Percentiles rank a stretch among this genome's conserved stretches.
phyloP scores from a whole-genome alignment of 1,140 invertebrate species.

The Trichoplusia ni region DNA sequence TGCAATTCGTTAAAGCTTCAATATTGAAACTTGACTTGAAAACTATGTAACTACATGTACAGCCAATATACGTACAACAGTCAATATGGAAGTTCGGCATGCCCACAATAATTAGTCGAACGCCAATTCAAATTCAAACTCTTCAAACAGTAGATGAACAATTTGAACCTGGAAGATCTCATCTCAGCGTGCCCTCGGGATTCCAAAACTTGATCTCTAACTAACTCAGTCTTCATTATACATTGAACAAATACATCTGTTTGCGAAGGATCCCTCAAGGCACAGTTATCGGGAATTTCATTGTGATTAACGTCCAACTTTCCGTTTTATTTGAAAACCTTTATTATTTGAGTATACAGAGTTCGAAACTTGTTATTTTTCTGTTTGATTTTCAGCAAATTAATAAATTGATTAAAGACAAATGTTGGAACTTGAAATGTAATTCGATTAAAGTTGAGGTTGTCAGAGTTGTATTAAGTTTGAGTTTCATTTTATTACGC shows the following conservation, averaged over 20 bases:
- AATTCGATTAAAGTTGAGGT: neutral
- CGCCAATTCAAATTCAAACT: constrained; percentile 31
- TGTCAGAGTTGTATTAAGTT: too few relatives aligned
- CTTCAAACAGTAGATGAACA: constrained; percentile 23
- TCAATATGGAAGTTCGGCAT: neutral
- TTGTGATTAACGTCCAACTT: constrained; percentile 28
- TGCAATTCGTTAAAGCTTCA: too few relatives aligned
- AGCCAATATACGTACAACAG: neutral
- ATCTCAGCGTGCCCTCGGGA: constrained; percentile 18
- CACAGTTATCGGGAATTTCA: constrained; percentile 24
- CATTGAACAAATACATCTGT: constrained; percentile 31
- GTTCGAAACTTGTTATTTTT: constrained; percentile 26
- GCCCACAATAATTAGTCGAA: constrained; percentile 18
- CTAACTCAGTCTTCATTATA: constrained; percentile 34
- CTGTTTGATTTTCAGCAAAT: constrained; percentile 18
- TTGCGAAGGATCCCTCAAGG: constrained; percentile 25
- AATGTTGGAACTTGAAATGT: constrained; percentile 1
- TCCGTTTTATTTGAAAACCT: constrained; percentile 25
- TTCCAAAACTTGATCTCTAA: constrained; percentile 25
- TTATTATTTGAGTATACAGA: constrained; percentile 9
- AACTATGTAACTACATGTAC: neutral
- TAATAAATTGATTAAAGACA: constrained; percentile 17
- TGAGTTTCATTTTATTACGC: too few relatives aligned
- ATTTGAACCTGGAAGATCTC: constrained; percentile 12
- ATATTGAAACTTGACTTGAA: too few relatives aligned